Evolutionary conservation across 2,113 vertebrate species (phyloP).

Genomic region (Plecturocebus donacophilus): DNA sequence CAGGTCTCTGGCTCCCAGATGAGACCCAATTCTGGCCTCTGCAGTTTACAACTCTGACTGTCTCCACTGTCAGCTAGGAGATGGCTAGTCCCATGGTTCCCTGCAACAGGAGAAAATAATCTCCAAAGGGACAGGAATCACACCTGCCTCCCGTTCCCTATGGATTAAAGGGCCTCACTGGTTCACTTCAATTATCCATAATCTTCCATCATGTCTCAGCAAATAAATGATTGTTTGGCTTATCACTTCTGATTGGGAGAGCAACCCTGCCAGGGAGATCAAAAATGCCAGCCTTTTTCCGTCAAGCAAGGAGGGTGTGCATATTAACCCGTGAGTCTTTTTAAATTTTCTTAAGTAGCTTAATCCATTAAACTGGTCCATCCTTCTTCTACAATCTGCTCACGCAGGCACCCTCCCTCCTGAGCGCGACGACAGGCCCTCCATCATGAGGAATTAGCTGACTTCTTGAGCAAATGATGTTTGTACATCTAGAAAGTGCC

Average conservation of each 20-base stretch:
- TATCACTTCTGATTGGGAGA: conserved; percentile 64
- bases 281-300: background rate
- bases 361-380: conserved; percentile 61
- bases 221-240: conserved; percentile 46
- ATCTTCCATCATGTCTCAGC: background rate
- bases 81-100: background rate
- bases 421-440: background rate
- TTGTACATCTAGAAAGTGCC: conserved; percentile 21
- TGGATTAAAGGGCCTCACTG: background rate
- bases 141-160: background rate
- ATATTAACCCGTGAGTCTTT: conserved; percentile 38
- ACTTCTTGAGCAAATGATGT: conserved; percentile 53
- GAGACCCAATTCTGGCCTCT: background rate
- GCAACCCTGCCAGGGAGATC: conserved; percentile 43
- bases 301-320: background rate
- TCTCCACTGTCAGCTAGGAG: rapidly evolving
- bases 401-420: background rate
- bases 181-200: conserved; percentile 10
- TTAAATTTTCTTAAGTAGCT: conserved; percentile 67
- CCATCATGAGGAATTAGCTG: conserved; percentile 61
- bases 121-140: background rate
- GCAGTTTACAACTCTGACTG: background rate
- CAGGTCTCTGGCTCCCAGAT: background rate
- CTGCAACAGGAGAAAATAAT: background rate
- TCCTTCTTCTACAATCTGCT: background rate